phyloP scores from a whole-genome alignment of 2,888 invertebrate species.

The Monoplex corrugatus region DNA sequence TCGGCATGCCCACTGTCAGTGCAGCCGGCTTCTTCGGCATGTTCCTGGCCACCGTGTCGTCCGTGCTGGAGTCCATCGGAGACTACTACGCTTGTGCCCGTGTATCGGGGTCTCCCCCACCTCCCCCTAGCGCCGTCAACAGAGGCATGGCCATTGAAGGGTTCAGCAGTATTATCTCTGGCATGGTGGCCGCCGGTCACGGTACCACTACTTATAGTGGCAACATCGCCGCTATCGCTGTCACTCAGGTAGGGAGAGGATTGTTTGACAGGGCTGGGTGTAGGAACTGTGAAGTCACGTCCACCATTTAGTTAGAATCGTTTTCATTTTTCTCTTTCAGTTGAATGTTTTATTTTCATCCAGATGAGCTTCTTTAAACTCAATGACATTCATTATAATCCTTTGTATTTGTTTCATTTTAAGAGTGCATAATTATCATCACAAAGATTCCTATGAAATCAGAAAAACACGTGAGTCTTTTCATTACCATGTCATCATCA shows the following conservation, averaged over 20 bases:
- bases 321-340: too few species aligned
- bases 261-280: too few species aligned
- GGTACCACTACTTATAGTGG: slow-evolving; percentile 72
- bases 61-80: slow-evolving; percentile 71
- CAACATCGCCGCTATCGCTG: slow-evolving; percentile 61
- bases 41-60: slow-evolving; percentile 66
- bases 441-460: too few species aligned
- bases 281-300: too few species aligned
- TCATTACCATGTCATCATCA: too few species aligned
- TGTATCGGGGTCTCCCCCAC: slow-evolving; percentile 61
- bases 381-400: too few species aligned
- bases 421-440: too few species aligned
- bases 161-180: slow-evolving; percentile 67
- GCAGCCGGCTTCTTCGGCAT: slow-evolving; percentile 68
- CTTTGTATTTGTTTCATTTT: too few species aligned
- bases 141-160: slow-evolving; percentile 71
- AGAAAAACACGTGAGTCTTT: too few species aligned
- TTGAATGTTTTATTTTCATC: too few species aligned
- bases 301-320: too few species aligned
- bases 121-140: slow-evolving; percentile 70
- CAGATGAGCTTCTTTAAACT: too few species aligned
- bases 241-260: slow-evolving; percentile 54
- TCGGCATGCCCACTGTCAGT: slow-evolving; percentile 67
- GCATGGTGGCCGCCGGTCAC: slow-evolving; percentile 68
- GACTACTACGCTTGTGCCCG: slow-evolving; percentile 70